phyloP scores from a whole-genome alignment of 2,888 invertebrate species.

The Caenorhabditis zanzibari region DNA sequence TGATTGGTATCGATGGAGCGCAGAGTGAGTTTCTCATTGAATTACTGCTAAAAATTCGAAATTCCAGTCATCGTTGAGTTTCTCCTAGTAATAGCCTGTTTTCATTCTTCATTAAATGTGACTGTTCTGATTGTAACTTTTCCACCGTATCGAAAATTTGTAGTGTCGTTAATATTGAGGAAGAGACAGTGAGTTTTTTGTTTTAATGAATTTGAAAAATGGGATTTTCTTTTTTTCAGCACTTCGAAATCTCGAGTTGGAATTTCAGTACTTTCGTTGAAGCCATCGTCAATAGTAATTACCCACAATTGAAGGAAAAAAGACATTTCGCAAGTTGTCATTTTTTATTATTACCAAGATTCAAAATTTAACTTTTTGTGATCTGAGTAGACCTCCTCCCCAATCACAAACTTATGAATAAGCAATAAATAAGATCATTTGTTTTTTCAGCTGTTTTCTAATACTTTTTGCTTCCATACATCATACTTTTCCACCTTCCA shows the following conservation, averaged over 20 bases:
- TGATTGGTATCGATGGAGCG: slow-evolving; percentile 30
- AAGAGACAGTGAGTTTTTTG: background rate
- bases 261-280: background rate
- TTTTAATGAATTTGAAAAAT: background rate
- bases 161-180: background rate
- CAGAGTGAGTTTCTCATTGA: slow-evolving; percentile 26
- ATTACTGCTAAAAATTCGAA: no score
- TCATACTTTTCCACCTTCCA: no score
- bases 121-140: slow-evolving; percentile 12
- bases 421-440: no score
- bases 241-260: background rate
- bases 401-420: no score
- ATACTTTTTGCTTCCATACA: no score
- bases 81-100: slow-evolving; percentile 13
- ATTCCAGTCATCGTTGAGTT: slow-evolving; percentile 34
- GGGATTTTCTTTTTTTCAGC: background rate
- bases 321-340: no score
- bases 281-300: background rate
- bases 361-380: no score
- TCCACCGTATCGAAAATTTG: slow-evolving; percentile 37
- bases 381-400: no score
- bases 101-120: slow-evolving; percentile 17
- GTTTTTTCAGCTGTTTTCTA: no score
- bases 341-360: no score
- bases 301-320: slow-evolving; percentile 11